Evolutionary conservation across 2,113 vertebrate genomes (phyloP).

Genomic region (Crocuta crocuta): DNA sequence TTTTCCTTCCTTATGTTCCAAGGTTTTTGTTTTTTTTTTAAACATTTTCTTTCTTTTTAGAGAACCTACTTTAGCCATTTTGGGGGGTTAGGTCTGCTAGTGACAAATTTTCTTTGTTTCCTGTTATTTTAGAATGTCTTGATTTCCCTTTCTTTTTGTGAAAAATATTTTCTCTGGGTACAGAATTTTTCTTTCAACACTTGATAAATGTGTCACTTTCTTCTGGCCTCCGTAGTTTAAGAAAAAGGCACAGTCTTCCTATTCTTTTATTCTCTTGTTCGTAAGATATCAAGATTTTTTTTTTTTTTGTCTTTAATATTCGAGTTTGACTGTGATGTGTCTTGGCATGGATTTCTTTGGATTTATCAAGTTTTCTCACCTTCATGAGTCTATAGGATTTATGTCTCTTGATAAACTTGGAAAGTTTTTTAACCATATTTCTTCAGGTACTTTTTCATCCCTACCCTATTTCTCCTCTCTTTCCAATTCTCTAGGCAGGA

Average conservation of each 20-base stretch:
- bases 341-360: neutral
- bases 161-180: neutral
- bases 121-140: neutral
- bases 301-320: neutral
- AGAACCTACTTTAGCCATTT: neutral
- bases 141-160: constrained; percentile 24
- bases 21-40: neutral
- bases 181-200: constrained; percentile 5
- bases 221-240: neutral
- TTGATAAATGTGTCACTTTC: neutral
- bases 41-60: neutral
- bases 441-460: neutral
- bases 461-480: neutral
- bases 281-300: neutral
- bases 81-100: neutral
- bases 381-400: neutral
- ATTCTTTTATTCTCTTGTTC: neutral
- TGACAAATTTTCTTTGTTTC: neutral
- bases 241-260: neutral
- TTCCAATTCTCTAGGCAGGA: neutral
- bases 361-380: neutral
- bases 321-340: neutral
- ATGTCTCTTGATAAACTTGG: neutral
- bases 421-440: neutral
- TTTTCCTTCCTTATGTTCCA: neutral